Base-by-base conservation (phyloP, 2,113 vertebrate species). In the Lucifuga dentata region DNA sequence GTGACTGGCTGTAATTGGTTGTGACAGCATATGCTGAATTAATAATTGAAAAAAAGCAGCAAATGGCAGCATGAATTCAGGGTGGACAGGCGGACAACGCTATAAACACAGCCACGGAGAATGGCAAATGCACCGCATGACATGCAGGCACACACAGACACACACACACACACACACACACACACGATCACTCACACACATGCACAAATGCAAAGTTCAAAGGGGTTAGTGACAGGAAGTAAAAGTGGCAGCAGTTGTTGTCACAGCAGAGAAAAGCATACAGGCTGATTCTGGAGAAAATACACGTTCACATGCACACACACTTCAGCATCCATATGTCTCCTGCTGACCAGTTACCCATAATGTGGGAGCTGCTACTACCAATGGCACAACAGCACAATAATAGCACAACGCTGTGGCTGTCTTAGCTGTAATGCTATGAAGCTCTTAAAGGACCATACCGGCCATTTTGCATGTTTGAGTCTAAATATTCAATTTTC, bases 21-120 rank as follows among this genome's bases (percentile, higher is more conserved):
- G 50, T 85, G 87, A 85, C 83, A 86, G 83, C 69, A 41, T 80
- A 78, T 33, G 61, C 35, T 85, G 85, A 90, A 91, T 91, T 84
- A 87, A 85, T 89, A 85, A 88, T 86, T 46, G 39, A 72, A 61
- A n/a, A 65, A 75, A 84, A 63, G 71, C 65, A 72, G 83, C 15
- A 72, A 82, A 88, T 80, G 75, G 77, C 76, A 87, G 68, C 40
- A 10, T 0, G 55, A 53, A 78, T 86, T 87, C 66, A 72, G 21
- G 32, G 49, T 19, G 58, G 51, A 62, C 9, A 16, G 45, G 53
- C 29, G 0, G 29, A 45, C 41, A 32, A 32, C 58, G 11, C 36
- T 13, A 36, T n/a, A 35, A 74, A 73, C 51, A 26, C 26, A 58
- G 70, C 81, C 70, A 35, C 46, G 1, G 64, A 79, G 81, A 79